phyloP scores from a whole-genome alignment of 2,888 invertebrate genomes.

The Griposia aprilina region DNA sequence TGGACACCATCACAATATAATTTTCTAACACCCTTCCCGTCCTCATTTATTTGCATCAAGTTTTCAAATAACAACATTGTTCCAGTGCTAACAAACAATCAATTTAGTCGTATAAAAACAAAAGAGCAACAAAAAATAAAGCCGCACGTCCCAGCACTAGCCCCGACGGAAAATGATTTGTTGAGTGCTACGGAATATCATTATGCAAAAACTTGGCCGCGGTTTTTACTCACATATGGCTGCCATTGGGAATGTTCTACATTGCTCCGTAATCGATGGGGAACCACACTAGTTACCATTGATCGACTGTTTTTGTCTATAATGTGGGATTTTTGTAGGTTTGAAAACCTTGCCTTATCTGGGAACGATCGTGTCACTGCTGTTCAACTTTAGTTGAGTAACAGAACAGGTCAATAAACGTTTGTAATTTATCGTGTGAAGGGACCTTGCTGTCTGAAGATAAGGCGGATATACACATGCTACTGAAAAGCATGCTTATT shows the following conservation, averaged over 20 bases:
- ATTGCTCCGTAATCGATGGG: conserved; percentile 26
- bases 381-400: neutral
- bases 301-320: neutral
- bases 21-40: no score
- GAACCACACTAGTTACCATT: conserved; percentile 15
- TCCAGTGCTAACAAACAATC: neutral
- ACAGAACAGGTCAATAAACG: neutral
- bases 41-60: neutral
- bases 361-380: neutral
- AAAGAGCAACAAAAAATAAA: conserved; percentile 20
- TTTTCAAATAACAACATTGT: neutral
- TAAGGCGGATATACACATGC: neutral
- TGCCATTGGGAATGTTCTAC: conserved; percentile 53
- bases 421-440: neutral
- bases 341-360: neutral
- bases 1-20: neutral
- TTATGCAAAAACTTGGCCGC: conserved; percentile 71
- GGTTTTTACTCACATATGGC: conserved; percentile 60
- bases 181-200: conserved; percentile 70
- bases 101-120: conserved; percentile 8
- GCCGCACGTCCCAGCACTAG: conserved; percentile 58
- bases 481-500: neutral
- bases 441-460: neutral
- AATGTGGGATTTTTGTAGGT: neutral
- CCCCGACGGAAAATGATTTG: conserved; percentile 72